A percentile compares a stretch with the other conserved stretches of the same genome.
Conservation (phyloP, 2,797 vertebrate genomes). For the Gallirallus australis region DNA sequence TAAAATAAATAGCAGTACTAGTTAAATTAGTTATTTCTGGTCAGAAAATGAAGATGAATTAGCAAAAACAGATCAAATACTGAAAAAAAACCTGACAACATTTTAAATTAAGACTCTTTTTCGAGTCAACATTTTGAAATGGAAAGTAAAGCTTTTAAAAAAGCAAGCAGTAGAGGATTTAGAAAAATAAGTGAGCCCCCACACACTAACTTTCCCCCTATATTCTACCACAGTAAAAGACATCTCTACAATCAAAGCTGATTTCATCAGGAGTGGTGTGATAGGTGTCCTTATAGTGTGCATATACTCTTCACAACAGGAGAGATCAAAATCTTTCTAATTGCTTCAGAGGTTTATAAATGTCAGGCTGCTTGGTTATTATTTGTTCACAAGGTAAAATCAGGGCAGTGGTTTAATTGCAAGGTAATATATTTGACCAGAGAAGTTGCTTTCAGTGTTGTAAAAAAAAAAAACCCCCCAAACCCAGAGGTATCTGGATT, state of each 20-base stretch:
- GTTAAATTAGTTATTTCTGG: conserved; percentile 63
- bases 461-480: background rate
- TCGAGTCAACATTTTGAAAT: conserved; percentile 22
- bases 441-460: background rate
- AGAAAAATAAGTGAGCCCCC: conserved; percentile 1
- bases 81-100: background rate
- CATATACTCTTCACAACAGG: background rate
- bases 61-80: conserved; percentile 34
- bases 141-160: conserved; percentile 48
- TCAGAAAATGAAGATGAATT: conserved; percentile 49
- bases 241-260: background rate
- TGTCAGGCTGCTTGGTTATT: background rate
- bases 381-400: conserved; percentile 4
- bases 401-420: background rate
- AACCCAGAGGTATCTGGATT: background rate
- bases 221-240: conserved; percentile 12
- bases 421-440: background rate
- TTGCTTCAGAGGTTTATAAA: background rate
- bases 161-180: conserved; percentile 12
- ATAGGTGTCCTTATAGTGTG: background rate
- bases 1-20: conserved; percentile 61
- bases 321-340: background rate
- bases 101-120: conserved; percentile 53
- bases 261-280: background rate
- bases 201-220: background rate